These are phyloP conservation scores for Ischnura elegans DNA, from an alignment of 2,888 invertebrate genomes.

Conservation along the genomic window DNA sequence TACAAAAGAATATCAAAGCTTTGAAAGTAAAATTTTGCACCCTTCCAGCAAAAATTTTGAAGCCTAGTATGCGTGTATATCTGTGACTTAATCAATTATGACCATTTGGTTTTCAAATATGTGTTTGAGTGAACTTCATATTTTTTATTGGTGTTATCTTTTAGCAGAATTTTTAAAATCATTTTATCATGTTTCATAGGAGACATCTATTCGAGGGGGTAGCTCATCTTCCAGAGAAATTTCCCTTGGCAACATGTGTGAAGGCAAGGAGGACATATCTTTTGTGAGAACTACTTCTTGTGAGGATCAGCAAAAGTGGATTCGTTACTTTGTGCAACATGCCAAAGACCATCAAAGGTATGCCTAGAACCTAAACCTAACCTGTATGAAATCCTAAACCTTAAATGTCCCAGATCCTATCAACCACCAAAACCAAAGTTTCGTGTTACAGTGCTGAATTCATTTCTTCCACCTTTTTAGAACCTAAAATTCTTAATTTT, in stretches of 20 bases:
- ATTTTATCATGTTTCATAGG: slow-evolving; percentile 75
- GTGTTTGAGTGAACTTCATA: background rate
- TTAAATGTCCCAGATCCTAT: no score
- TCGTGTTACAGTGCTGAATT: no score
- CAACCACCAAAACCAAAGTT: no score
- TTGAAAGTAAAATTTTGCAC: no score
- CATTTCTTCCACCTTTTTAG: no score
- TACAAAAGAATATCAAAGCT: no score
- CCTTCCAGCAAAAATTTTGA: no score
- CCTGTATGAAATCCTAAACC: no score
- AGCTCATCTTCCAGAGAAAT: slow-evolving; percentile 77
- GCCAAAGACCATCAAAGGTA: slow-evolving; percentile 80
- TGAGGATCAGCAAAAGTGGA: slow-evolving; percentile 80
- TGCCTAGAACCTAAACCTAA: no score
- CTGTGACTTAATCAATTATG: background rate
- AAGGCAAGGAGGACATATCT: slow-evolving; percentile 77
- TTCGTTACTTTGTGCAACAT: slow-evolving; percentile 79
- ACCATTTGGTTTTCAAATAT: background rate
- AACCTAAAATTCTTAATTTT: no score
- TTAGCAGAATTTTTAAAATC: background rate
- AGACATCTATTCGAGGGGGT: slow-evolving; percentile 79
- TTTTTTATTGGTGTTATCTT: background rate
- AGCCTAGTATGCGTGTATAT: no score
- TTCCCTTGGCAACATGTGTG: slow-evolving; percentile 77
- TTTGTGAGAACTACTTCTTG: slow-evolving; percentile 76